Conservation (phyloP, 2,113 vertebrate species). For the Melanerpes aurifrons region DNA sequence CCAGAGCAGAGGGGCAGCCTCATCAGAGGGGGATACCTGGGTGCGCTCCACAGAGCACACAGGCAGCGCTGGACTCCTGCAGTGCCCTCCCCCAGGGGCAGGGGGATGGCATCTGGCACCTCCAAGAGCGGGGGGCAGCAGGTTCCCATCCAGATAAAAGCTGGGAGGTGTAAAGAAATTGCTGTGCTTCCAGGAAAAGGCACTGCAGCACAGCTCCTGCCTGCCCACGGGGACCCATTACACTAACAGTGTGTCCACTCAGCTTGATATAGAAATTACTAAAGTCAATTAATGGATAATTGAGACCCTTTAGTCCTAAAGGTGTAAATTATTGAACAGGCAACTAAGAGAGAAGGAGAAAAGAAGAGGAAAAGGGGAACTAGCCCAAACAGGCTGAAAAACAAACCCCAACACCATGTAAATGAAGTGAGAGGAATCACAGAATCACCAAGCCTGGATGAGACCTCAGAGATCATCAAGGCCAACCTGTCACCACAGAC, state of each 20-base stretch:
- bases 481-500: no score
- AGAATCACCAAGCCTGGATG: no score
- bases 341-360: constrained; percentile 63
- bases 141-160: background rate
- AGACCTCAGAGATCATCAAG: no score
- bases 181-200: constrained; percentile 61
- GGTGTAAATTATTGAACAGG: constrained; percentile 78
- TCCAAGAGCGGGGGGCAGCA: background rate
- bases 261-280: constrained; percentile 74
- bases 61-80: background rate
- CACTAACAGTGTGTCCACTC: constrained; percentile 66
- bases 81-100: background rate
- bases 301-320: constrained; percentile 73
- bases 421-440: background rate
- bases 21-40: background rate
- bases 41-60: background rate
- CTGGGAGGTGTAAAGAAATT: constrained; percentile 27
- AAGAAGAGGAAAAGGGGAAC: constrained; percentile 32
- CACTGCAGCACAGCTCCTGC: constrained; percentile 36
- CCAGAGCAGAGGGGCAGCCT: no score
- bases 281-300: constrained; percentile 81
- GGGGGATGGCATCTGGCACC: background rate
- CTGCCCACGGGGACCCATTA: constrained; percentile 64
- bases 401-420: background rate
- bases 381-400: background rate